phyloP scores from a whole-genome alignment of 2,888 invertebrate genomes.

The Hirudinaria manillensis region DNA sequence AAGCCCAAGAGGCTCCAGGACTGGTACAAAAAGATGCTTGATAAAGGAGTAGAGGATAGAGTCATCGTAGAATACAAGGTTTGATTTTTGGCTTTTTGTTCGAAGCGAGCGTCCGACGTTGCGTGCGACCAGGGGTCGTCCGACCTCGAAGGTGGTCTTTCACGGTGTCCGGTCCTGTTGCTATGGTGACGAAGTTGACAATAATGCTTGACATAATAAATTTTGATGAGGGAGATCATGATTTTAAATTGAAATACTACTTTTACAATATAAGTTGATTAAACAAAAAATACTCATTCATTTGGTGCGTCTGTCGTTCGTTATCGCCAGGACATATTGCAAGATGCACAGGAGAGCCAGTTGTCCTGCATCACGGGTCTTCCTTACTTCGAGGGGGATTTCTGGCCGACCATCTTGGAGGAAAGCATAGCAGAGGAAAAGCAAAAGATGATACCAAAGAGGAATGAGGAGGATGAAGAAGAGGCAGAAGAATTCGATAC shows the following conservation, averaged over 20 bases:
- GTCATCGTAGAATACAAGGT: conserved; percentile 97
- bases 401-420: conserved; percentile 98
- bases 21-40: conserved; percentile 99
- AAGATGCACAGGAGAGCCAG: conserved; percentile 97
- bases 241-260: too few relatives aligned
- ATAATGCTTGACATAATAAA: too few relatives aligned
- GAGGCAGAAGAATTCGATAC: conserved; percentile 83
- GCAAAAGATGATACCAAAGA: conserved; percentile 92
- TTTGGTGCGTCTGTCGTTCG: background rate
- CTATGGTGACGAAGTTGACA: too few relatives aligned
- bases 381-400: conserved; percentile 68
- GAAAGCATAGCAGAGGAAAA: conserved; percentile 97
- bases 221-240: too few relatives aligned
- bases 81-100: background rate
- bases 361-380: conserved; percentile 60
- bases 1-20: conserved; percentile 98
- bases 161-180: too few relatives aligned
- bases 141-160: too few relatives aligned
- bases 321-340: conserved; percentile 60
- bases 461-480: conserved; percentile 94
- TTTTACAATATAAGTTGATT: too few relatives aligned
- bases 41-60: conserved; percentile 91
- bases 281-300: too few relatives aligned
- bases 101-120: background rate
- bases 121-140: background rate